Evolutionary conservation across 2,888 invertebrate genomes (phyloP).

Genomic region (Oscheius sp.): DNA sequence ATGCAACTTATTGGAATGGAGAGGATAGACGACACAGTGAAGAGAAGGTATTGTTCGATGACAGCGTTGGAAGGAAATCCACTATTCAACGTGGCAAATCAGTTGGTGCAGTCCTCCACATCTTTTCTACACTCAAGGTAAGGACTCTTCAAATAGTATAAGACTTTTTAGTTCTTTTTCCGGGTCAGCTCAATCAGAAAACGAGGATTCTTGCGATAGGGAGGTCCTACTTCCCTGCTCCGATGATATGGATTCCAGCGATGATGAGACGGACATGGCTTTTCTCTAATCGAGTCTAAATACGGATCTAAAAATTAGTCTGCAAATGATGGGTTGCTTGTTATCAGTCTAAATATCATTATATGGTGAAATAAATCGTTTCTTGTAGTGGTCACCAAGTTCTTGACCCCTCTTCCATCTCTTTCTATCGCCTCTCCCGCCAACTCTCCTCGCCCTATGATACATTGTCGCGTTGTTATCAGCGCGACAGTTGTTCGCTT

Average conservation of each 20-base stretch:
- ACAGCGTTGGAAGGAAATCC: constrained; percentile 12
- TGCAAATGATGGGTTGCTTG: constrained; percentile 9
- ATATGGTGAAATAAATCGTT: constrained; percentile 1
- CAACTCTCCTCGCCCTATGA: constrained; percentile 13
- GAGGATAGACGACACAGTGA: constrained; percentile 6
- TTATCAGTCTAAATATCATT: constrained; percentile 11
- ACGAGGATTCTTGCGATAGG: constrained; percentile 6
- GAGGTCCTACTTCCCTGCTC: constrained; percentile 1
- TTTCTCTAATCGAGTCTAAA: background rate
- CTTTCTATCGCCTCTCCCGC: constrained; percentile 10
- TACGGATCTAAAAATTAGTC: constrained; percentile 6
- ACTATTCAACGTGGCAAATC: constrained; percentile 15
- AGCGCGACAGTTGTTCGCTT: constrained; percentile 27
- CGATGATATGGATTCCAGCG: constrained; percentile 13
- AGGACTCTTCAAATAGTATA: background rate
- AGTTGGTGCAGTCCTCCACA: constrained; percentile 21
- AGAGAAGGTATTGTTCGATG: constrained; percentile 24
- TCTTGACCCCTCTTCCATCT: constrained; percentile 12
- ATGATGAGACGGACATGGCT: constrained; percentile 10
- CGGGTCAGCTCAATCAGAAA: background rate
- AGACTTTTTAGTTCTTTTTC: background rate
- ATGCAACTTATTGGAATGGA: constrained; percentile 23
- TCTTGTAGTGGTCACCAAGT: background rate
- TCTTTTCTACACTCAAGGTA: constrained; percentile 13
- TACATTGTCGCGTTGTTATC: constrained; percentile 31